Conservation (phyloP, 2,797 vertebrate genomes). For the Buphagus erythrorhynchus region DNA sequence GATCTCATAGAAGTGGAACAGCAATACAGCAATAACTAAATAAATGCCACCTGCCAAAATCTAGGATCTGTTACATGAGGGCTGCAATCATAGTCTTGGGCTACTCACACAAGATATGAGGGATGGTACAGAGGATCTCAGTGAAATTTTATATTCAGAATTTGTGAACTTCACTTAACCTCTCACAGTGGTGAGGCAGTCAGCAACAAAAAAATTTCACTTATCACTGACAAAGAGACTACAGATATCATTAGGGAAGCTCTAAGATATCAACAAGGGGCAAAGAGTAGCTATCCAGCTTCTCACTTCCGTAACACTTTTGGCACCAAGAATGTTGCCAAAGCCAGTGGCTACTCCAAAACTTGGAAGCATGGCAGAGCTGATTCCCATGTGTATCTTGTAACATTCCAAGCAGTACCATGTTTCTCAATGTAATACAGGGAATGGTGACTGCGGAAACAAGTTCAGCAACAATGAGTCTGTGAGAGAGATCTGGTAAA, state of each 20-base stretch:
- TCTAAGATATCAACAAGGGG: fast-evolving
- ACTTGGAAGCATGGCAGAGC: neutral
- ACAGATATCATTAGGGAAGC: neutral
- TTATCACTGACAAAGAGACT: neutral
- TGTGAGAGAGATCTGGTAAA: neutral
- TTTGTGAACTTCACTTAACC: neutral
- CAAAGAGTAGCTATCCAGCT: neutral
- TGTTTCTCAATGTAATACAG: neutral
- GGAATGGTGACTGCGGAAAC: neutral
- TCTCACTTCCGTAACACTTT: neutral
- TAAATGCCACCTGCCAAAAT: neutral
- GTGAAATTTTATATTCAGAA: neutral
- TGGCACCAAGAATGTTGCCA: neutral
- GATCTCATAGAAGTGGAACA: neutral
- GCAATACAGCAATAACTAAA: neutral
- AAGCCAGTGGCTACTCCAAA: neutral
- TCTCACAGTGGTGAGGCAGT: neutral
- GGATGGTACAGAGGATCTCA: neutral
- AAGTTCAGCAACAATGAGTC: neutral
- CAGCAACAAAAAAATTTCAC: neutral
- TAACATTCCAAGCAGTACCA: neutral
- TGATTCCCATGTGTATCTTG: neutral
- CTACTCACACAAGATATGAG: neutral
- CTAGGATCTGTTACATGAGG: neutral
- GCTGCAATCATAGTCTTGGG: neutral